Conservation (phyloP, 2,888 invertebrate species). For the Zaprionus lineosus region DNA sequence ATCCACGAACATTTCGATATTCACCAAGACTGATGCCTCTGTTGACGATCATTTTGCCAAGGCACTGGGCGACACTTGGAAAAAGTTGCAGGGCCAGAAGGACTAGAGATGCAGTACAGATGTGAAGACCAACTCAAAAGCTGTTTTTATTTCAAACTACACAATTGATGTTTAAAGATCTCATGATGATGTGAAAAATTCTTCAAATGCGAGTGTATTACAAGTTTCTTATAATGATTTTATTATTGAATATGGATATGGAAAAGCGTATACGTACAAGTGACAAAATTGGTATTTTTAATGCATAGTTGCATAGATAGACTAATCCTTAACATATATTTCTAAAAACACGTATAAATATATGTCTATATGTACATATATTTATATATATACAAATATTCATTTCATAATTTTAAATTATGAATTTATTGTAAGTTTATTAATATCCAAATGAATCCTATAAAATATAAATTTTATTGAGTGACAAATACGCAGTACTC, state of each 20-base stretch:
- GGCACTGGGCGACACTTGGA: slow-evolving; percentile 93
- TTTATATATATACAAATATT: slow-evolving; percentile 33
- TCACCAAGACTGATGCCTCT: slow-evolving; percentile 82
- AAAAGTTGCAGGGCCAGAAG: slow-evolving; percentile 87
- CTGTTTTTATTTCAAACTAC: slow-evolving; percentile 72
- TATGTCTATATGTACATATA: slow-evolving; percentile 34
- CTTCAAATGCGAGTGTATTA: slow-evolving; percentile 76
- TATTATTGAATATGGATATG: slow-evolving; percentile 60
- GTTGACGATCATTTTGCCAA: slow-evolving; percentile 97
- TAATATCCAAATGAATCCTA: slow-evolving; percentile 81
- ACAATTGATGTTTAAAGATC: slow-evolving; percentile 72
- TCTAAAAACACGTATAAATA: slow-evolving; percentile 13
- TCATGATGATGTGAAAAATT: slow-evolving; percentile 70
- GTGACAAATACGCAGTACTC: slow-evolving; percentile 51
- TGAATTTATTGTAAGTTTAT: slow-evolving; percentile 63
- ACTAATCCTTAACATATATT: slow-evolving; percentile 66
- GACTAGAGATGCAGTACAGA: slow-evolving; percentile 50
- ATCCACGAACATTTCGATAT: slow-evolving; percentile 70
- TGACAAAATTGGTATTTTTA: slow-evolving; percentile 74
- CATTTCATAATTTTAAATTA: slow-evolving; percentile 62
- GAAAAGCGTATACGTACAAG: slow-evolving; percentile 76
- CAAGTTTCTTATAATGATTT: slow-evolving; percentile 73
- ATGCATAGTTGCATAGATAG: slow-evolving; percentile 63
- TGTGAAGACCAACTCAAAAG: slow-evolving; percentile 55
- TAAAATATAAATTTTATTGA: slow-evolving; percentile 67